Base-by-base conservation (phyloP, 2,797 vertebrate species). In the Pagetopsis macropterus region DNA sequence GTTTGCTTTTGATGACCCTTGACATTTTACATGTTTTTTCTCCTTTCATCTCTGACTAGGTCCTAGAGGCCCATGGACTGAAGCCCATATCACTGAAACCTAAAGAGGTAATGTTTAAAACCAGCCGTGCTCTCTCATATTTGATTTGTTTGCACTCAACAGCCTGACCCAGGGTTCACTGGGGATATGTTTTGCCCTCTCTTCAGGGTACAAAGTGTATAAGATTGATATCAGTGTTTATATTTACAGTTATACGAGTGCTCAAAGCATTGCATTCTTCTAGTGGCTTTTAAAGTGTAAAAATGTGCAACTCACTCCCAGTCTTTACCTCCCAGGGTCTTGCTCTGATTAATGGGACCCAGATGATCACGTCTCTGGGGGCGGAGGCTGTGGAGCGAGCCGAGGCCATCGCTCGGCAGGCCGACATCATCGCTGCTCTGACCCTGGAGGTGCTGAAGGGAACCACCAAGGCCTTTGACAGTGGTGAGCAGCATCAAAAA, bases 361-460 rank as follows among this genome's bases (percentile, higher is more conserved):
- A 99, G 84, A 99, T 99, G 98, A 99, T 99, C 91, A 99, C 98
- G 5, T 99, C 98, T 0, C 90, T 99, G 81, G 98, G 98, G 41
- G 97, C 97, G 0, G 98, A 99, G 91, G 98, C 97, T 0, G 95
- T 99, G 43, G 97, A 99, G 88, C 94, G 98, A 85, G 98, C 98
- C 0, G 90, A 83, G 70, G 96, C 98, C 0, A 97, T 99, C 2
- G 96, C 98, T 0, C 93, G 86, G 12, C 98, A 99, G 90, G 98
- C 98, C 1, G 98, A 99, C 78, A 97, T 99, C 8, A 91, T 99
- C 0, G 98, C 98, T n/a, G 96, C 98, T 68, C 94, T 99, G 66
- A 99, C 98, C 0, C 94, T 99, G 0, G 98, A 99, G 84, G 98
- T 99, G 79, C 88, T 99, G 56, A 99, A 99, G 89, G 98, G 98